Percentiles rank a stretch among this genome's conserved stretches.
Evolutionary conservation across 2,113 vertebrate genomes (phyloP).

Genomic region (Xenopus laevis): DNA sequence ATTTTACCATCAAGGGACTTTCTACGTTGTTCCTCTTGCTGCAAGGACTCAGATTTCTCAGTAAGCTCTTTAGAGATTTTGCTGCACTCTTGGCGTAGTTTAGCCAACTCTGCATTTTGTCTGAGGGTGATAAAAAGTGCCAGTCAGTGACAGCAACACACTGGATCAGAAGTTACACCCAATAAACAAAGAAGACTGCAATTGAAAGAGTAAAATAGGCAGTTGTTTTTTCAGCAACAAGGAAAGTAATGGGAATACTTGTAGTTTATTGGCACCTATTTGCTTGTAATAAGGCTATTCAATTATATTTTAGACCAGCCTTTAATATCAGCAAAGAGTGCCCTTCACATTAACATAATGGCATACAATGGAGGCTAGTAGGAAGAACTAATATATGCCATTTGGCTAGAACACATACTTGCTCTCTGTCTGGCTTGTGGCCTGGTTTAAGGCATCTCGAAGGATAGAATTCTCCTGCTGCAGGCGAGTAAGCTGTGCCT

Average conservation of each 20-base stretch:
- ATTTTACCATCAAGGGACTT: slow-evolving; percentile 79
- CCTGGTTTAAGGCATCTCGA: slow-evolving; percentile 87
- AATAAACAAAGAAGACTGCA: background rate
- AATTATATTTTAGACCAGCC: no score
- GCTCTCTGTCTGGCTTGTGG: slow-evolving; percentile 90
- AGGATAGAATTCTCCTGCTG: slow-evolving; percentile 96
- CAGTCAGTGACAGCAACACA: no score
- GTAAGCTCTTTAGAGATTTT: slow-evolving; percentile 82
- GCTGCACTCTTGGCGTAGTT: slow-evolving; percentile 83
- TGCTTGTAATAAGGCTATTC: no score
- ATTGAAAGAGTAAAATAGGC: no score
- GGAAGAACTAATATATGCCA: no score
- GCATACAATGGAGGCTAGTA: no score
- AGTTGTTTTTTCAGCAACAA: no score
- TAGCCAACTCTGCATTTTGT: slow-evolving; percentile 90
- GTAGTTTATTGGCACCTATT: no score
- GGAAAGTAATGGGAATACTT: no score
- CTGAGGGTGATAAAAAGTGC: slow-evolving; percentile 56
- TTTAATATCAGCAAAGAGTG: no score
- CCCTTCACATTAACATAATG: no score
- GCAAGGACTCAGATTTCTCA: slow-evolving; percentile 75
- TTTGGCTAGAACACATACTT: slow-evolving; percentile 68
- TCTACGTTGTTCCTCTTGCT: slow-evolving; percentile 78
- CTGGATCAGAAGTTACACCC: no score
- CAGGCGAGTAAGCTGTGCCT: slow-evolving; percentile 80